phyloP scores from a whole-genome alignment of 2,888 invertebrate genomes.

The Hirtodrosophila duncani region DNA sequence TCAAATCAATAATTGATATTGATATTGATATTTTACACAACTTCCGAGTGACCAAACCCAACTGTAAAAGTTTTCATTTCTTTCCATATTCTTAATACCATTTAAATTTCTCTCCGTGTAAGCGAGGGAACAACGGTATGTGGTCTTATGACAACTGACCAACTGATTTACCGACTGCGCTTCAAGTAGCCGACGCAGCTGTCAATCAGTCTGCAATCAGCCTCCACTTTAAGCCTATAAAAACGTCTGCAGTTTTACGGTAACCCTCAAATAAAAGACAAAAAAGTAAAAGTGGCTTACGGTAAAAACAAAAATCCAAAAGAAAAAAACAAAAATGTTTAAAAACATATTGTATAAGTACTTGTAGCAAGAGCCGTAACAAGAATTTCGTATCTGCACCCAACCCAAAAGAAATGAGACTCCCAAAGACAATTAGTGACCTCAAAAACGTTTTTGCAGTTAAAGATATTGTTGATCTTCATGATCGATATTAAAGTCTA shows the following conservation, averaged over 20 bases:
- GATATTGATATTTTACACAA: too few relatives aligned
- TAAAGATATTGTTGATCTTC: slow-evolving; percentile 48
- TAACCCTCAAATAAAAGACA: slow-evolving; percentile 9
- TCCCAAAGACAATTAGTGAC: slow-evolving; percentile 60
- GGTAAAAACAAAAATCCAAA: slow-evolving; percentile 50
- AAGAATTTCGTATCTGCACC: slow-evolving; percentile 24
- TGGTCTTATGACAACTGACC: slow-evolving; percentile 28
- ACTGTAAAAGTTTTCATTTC: too few relatives aligned
- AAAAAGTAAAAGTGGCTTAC: slow-evolving; percentile 69
- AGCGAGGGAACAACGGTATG: too few relatives aligned
- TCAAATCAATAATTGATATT: too few relatives aligned
- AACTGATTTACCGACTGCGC: slow-evolving; percentile 63
- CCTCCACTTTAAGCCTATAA: slow-evolving; percentile 66
- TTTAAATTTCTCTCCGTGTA: too few relatives aligned
- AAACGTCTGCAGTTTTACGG: slow-evolving; percentile 50
- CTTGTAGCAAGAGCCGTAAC: slow-evolving; percentile 9
- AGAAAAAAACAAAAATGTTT: too few relatives aligned
- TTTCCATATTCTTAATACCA: too few relatives aligned
- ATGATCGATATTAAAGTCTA: slow-evolving; percentile 40
- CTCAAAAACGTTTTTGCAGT: slow-evolving; percentile 67
- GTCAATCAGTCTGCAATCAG: slow-evolving; percentile 66
- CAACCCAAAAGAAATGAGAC: slow-evolving; percentile 29
- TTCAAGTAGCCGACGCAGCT: slow-evolving; percentile 66
- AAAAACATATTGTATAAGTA: too few relatives aligned
- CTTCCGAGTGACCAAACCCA: too few relatives aligned